Base-by-base conservation (phyloP, 2,113 vertebrate genomes). In the Panthera uncia region DNA sequence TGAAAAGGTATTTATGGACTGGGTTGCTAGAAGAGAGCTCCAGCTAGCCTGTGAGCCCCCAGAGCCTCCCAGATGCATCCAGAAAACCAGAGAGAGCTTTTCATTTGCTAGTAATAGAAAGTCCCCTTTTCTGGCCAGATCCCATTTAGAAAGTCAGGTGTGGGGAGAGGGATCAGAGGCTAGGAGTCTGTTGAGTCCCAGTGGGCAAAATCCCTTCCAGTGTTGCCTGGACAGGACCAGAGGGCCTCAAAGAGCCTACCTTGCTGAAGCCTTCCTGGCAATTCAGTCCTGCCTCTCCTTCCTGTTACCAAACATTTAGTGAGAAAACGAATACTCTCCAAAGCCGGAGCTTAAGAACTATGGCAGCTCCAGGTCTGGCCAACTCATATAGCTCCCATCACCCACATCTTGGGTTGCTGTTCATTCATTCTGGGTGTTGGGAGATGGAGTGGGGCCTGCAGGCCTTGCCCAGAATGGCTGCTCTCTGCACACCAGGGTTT, bases 181-280 rank as follows among this genome's bases (percentile, higher is more conserved):
- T 66, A 23, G 0, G 52, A 38, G 16, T 82, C 23, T 38, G 19
- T 50, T 50, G 55, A 74, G 45, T 89, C n/a, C 45, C 57, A 36
- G n/a, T 0, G 3, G 38, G 33, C 48, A 71, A 5, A 65, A 65
- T 73, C 50, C 74, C 38, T 87, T 45, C n/a, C 2, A 7, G 0
- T 55, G 9, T 65, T 36, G 61, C 71, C 57, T 15, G 41, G 7
- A n/a, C 23, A 3, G 25, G 61, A 74, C 57, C 63, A 79, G 63
- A 78, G 76, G 45, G 16, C 7, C 12, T 61, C 4, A 9, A 52
- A 45, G 66, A 80, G 29, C 45, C 50, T 11, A 33, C 84, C 48
- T 19, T 38, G 16, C 19, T 27, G 13, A 31, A 63, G n/a, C 45
- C 38, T 36, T 48, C 50, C 38, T 23, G 31, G 15, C 5, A 19